Evolutionary conservation across 1,140 invertebrate species (phyloP), one percentile per base, ranked within the genome.

Genomic region (Pseudomyrmex sp.): DNA sequence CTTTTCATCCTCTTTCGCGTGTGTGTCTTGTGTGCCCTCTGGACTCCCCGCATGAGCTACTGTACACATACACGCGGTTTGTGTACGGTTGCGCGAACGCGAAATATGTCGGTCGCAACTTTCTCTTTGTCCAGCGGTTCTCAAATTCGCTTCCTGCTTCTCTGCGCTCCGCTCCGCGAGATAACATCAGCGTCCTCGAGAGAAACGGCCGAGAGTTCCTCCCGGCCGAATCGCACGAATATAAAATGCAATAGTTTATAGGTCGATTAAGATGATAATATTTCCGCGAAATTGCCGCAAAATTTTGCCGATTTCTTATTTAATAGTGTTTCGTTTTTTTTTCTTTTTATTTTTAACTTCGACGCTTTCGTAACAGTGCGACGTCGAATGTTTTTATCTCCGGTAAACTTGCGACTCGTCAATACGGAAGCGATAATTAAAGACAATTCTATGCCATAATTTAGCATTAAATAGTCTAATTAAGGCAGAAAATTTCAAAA

Each of bases 71-170:
- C 48, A 88, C 70, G 56, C 70, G 35, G 35, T 35, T 35, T 35
- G 35, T 83, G 79, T 80, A 82, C 65, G 87, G 74, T 90, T 83
- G 85, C 84, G 89, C 91, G 90, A 89, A 91, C 90, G 92, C 90
- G 88, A 93, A 93, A 94, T 93, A 93, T 94, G 92, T 93, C 93
- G 93, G 93, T 93, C 92, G 92, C 90, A 90, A 93, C 93, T 93
- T 93, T 93, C 93, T 93, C 93, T 93, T 91, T 74, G 89, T 46
- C 20, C 92, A 93, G 92, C 61, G 93, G 89, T 88, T 93, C 93
- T 94, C 93, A 93, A 91, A 90, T 82, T 82, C 82, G 85, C 92
- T 94, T 94, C 93, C 93, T 93, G 90, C 89, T 93, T 92, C 83
- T 70, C 18, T 54, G 68, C 70, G 59, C 72, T 63, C 59, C 82